These are phyloP conservation scores for Bothrops jararaca DNA, from an alignment of 2,113 vertebrate genomes.

Conservation along the genomic window DNA sequence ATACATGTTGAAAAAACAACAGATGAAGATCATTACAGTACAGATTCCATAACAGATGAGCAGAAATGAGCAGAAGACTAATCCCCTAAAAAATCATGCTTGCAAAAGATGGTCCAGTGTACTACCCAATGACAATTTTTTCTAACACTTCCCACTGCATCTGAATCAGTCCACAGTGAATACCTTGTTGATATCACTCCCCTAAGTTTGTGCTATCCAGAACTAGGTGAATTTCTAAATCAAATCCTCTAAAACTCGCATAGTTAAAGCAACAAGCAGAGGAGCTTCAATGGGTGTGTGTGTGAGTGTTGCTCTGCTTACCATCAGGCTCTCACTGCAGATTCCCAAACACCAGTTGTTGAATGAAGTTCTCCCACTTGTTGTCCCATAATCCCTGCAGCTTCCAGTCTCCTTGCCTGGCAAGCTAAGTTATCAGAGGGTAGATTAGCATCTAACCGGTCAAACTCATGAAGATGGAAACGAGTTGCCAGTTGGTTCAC, in stretches of 20 bases:
- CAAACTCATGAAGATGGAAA: slow-evolving; percentile 84
- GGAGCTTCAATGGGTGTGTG: rapidly evolving
- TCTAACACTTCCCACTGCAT: not conserved
- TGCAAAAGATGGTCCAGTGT: not conserved
- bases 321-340: not conserved
- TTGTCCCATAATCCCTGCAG: not conserved
- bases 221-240: not conserved
- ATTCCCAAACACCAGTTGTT: not conserved
- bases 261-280: rapidly evolving
- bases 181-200: not conserved
- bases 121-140: not conserved
- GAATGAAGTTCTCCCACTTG: slow-evolving; percentile 40
- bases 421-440: not conserved
- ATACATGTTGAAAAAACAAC: not conserved
- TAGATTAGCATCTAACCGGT: slow-evolving; percentile 62
- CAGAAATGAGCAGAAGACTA: not conserved
- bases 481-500: slow-evolving; percentile 82
- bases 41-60: not conserved
- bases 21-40: not conserved
- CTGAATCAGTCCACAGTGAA: not conserved
- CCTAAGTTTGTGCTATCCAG: not conserved
- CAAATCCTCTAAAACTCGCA: not conserved
- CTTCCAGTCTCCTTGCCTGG: not conserved
- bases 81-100: not conserved
- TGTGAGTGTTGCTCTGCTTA: not conserved